A percentile compares a stretch with the other conserved stretches of the same genome.
These are phyloP conservation scores for Danio aesculapii DNA, from an alignment of 2,797 vertebrate genomes.

Conservation along the genomic window DNA sequence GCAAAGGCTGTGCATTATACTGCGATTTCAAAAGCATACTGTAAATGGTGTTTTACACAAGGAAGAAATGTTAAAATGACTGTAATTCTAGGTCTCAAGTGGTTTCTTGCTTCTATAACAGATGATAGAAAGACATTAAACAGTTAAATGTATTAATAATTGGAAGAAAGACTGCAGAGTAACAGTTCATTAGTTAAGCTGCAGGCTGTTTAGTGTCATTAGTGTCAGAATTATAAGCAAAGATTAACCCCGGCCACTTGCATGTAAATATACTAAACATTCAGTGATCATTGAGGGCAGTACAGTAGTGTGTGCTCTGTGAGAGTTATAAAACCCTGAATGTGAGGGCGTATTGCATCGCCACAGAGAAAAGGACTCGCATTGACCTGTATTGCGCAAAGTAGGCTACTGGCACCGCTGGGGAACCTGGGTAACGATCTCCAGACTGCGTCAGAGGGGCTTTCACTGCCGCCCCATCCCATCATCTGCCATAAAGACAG, in stretches of 20 bases:
- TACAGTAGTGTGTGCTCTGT: slow-evolving; percentile 1
- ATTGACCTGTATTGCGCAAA: slow-evolving; percentile 65
- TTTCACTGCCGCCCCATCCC: slow-evolving; percentile 51
- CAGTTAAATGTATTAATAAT: slow-evolving; percentile 1
- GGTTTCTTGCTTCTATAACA: neutral
- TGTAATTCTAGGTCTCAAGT: neutral
- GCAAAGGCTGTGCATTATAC: neutral
- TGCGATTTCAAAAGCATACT: neutral
- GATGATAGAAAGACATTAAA: neutral
- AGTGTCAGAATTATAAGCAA: slow-evolving; percentile 1
- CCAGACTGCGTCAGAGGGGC: slow-evolving; percentile 59
- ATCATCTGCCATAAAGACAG: slow-evolving; percentile 58
- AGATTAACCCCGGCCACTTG: neutral
- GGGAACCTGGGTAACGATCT: slow-evolving; percentile 57
- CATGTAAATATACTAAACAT: neutral
- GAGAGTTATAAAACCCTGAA: slow-evolving; percentile 32
- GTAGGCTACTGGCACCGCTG: slow-evolving; percentile 57
- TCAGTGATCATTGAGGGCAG: neutral
- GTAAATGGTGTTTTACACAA: neutral
- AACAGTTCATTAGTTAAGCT: neutral
- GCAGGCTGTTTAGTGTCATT: neutral
- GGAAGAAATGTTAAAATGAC: neutral
- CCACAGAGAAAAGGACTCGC: slow-evolving; percentile 41
- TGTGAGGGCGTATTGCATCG: slow-evolving; percentile 23
- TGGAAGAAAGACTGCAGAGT: neutral